Conservation (phyloP, 2,888 invertebrate genomes). For the Sceliomorpha sp. region DNA sequence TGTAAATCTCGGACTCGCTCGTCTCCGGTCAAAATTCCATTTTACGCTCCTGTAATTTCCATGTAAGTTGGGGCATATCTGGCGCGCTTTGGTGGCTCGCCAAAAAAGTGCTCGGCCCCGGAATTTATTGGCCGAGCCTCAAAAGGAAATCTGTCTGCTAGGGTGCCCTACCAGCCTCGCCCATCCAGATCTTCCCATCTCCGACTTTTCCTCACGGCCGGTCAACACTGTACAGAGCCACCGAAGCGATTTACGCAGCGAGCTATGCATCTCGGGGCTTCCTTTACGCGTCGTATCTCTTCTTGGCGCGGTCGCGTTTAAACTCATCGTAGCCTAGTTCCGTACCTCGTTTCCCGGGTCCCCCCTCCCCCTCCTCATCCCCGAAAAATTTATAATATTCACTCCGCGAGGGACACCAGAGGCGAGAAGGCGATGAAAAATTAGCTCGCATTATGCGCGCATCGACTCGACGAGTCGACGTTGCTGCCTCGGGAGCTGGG, state of each 20-base stretch:
- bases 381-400: no score
- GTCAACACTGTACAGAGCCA: slow-evolving; percentile 38
- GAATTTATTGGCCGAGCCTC: slow-evolving; percentile 52
- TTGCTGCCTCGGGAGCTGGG: no score
- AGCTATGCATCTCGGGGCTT: slow-evolving; percentile 34
- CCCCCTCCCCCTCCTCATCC: no score
- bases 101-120: slow-evolving; percentile 47
- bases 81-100: slow-evolving; percentile 43
- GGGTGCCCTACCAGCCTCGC: no score
- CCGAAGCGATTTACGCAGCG: slow-evolving; percentile 43
- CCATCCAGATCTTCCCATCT: no score
- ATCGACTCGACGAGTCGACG: no score
- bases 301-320: slow-evolving; percentile 11
- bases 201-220: no score
- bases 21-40: slow-evolving; percentile 56
- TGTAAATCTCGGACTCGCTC: slow-evolving; percentile 53
- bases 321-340: slow-evolving; percentile 3
- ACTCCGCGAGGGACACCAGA: no score
- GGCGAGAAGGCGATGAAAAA: no score
- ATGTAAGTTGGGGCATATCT: slow-evolving; percentile 38
- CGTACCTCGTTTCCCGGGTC: no score
- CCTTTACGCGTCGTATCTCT: slow-evolving; percentile 1
- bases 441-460: no score
- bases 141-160: slow-evolving; percentile 46
- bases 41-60: slow-evolving; percentile 55